Conservation (phyloP, 1,140 invertebrate genomes). For the Orius insidiosus region DNA sequence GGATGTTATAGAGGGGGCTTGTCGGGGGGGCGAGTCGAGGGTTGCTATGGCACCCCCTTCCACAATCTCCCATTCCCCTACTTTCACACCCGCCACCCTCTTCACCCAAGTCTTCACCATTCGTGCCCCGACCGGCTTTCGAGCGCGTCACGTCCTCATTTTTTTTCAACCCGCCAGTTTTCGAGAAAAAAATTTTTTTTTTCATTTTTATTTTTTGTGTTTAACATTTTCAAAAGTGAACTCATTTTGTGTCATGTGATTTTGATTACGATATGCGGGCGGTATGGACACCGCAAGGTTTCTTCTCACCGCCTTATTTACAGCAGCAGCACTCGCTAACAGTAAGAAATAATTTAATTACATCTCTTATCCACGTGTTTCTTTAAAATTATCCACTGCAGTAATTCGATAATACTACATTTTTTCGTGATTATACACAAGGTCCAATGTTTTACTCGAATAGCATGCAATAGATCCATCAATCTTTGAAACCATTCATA, state of each 20-base stretch:
- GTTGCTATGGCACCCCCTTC: conserved; percentile 5
- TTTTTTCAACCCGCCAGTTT: background rate
- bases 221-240: no score
- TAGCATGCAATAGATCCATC: no score
- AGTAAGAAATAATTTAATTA: background rate
- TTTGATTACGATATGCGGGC: conserved; percentile 6
- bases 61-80: background rate
- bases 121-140: background rate
- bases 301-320: conserved; percentile 10
- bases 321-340: conserved; percentile 8
- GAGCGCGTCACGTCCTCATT: background rate
- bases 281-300: conserved; percentile 8
- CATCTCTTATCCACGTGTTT: no score
- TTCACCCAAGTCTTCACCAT: background rate
- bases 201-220: background rate
- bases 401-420: no score
- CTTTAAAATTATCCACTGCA: no score
- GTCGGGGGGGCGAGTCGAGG: conserved; percentile 1
- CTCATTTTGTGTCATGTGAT: conserved; percentile 5
- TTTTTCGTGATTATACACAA: no score
- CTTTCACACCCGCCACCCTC: no score
- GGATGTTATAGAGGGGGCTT: conserved; percentile 1
- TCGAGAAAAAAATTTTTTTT: background rate
- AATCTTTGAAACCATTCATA: no score
- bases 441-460: no score